Evolutionary conservation across 2,113 vertebrate genomes (phyloP), one percentile per base, ranked within the genome.

Genomic region (Ibidorhyncha struthersii): DNA sequence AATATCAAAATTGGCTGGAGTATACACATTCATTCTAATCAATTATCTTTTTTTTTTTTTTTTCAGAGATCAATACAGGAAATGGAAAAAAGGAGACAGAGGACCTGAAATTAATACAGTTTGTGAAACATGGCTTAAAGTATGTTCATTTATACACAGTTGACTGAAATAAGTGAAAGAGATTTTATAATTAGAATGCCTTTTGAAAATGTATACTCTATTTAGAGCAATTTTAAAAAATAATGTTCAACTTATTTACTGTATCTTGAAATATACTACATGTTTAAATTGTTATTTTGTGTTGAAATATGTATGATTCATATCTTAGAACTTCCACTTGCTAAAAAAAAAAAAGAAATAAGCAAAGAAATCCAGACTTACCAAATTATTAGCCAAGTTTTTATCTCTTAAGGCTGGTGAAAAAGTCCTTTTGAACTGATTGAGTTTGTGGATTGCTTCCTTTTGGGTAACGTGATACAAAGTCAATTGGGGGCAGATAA

Each of bases 1-100:
- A 98, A 94, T 97, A 95, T 71, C 87, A 97, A 97, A 98, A 96
- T 79, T 96, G 82, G 23, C 62, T 91, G 32, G 10, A 96, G 50
- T 94, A 88, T 74, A 94, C 12, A 82, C 32, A 96, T 96, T 96
- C 78, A 80, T 96, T 97, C 82, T 92, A 96, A 95, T 87, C 15
- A 94, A 96, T 92, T 96, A 95, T 56, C 49, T 89, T 93, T 95
- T 47, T 92, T 9, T 45, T 41, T 43, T 45, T 45, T 40, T 91
- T 76, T 93, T 90, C 79, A 73, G 71, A 82, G 97, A 98, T 96
- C 89, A 93, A 86, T 94, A 97, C n/a, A 96, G 40, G 59, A 97
- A 96, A 96, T 82, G 17, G 13, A 20, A 95, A 91, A 96, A 95
- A 95, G 45, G 56, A 97, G 61, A 84, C 36, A 91, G 4, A 10